These are phyloP conservation scores for Ceratina australensis DNA, from an alignment of 1,140 invertebrate species.

Conservation along the genomic window DNA sequence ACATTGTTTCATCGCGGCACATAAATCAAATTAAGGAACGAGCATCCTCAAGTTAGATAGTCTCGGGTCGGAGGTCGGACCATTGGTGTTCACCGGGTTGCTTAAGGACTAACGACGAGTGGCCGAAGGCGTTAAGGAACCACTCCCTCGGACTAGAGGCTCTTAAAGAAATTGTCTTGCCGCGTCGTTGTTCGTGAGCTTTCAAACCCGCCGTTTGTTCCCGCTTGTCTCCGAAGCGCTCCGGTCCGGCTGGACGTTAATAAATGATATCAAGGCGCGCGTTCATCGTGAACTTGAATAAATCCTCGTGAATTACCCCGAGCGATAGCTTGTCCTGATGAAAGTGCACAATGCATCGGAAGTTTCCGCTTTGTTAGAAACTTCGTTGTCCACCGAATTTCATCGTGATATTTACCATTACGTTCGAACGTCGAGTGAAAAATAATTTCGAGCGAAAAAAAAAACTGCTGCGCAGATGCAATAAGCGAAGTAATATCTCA, in stretches of 20 bases:
- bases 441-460: not conserved
- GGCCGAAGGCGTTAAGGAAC: slow-evolving; percentile 54
- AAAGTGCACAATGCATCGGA: not conserved
- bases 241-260: slow-evolving; percentile 53
- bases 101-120: slow-evolving; percentile 55
- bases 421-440: too few relatives aligned
- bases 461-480: too few relatives aligned
- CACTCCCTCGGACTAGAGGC: slow-evolving; percentile 31
- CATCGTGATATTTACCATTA: not conserved
- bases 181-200: slow-evolving; percentile 43
- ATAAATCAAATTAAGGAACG: slow-evolving; percentile 49
- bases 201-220: slow-evolving; percentile 56
- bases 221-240: slow-evolving; percentile 23
- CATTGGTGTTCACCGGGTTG: slow-evolving; percentile 42
- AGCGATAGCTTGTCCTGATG: not conserved
- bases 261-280: slow-evolving; percentile 55
- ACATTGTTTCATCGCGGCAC: not conserved
- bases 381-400: not conserved
- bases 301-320: slow-evolving; percentile 51
- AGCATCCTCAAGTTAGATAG: slow-evolving; percentile 41
- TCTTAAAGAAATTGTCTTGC: slow-evolving; percentile 64
- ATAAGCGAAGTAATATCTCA: not conserved
- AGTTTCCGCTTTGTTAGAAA: not conserved
- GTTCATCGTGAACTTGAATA: slow-evolving; percentile 48
- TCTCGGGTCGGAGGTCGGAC: slow-evolving; percentile 27